Base-by-base conservation (phyloP, 2,888 invertebrate species). In the Arge pagana region DNA sequence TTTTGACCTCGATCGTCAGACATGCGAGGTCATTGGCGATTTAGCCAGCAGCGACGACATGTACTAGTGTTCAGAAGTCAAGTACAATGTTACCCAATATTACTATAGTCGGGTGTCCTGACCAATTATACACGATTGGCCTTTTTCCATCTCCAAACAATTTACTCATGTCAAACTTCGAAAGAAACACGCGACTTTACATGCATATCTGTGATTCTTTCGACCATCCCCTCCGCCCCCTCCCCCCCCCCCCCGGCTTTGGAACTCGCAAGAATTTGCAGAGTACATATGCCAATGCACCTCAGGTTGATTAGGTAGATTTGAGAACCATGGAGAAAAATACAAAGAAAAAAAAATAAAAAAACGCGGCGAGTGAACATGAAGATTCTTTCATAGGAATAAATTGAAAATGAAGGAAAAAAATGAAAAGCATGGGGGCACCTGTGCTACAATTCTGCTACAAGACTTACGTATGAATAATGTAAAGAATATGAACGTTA, bases 11-110 rank as follows among this genome's bases (percentile, higher is more conserved):
- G n/a, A n/a, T n/a, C n/a, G n/a, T n/a, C n/a, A n/a, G n/a, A n/a
- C n/a, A n/a, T n/a, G n/a, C n/a, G n/a, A n/a, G n/a, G n/a, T n/a
- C n/a, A n/a, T n/a, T n/a, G n/a, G 63, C 68, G 57, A 58, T 67
- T 66, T 67, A 63, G 64, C 74, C 73, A 74, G 75, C 74, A 75
- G 72, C 73, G 74, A 74, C 73, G 68, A 66, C 64, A 67, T 69
- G 70, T 73, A 74, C 70, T 68, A 59, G 62, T 56, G 63, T 60
- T 61, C 62, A 59, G 35, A 48, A 19, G 36, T 37, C 16, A 28
- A 45, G 33, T 45, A 35, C 45, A 45, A 24, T 45, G 42, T 42
- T 30, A 33, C 19, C 45, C 4, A n/a, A 35, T n/a, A 45, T 42
- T 11, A 42, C 28, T 30, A 19, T 30, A 18, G n/a, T 55, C 61